Base-by-base conservation (phyloP, 2,888 invertebrate species). In the Silvanus unidentatus region DNA sequence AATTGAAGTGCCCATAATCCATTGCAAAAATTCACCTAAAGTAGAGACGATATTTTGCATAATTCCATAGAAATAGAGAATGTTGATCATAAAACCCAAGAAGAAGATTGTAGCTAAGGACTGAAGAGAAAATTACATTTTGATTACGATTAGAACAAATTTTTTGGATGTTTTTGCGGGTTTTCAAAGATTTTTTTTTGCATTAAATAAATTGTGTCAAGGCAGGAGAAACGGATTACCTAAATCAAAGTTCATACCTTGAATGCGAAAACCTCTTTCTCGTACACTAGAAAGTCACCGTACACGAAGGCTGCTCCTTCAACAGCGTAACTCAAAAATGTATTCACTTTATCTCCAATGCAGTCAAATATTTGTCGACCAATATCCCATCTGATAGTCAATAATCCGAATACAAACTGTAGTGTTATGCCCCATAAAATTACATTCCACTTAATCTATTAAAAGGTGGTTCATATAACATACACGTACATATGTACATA, bases 61-160 rank as follows among this genome's bases (percentile, higher is more conserved):
- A 0, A 84, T 78, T 1, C 95, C 95, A 70, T 85, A 77, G 73
- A 88, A 92, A 74, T 93, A 95, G 27, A 97, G 72, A 1, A 97
- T 81, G 58, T 92, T 88, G 16, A 96, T 88, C 53, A 88, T 74
- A 73, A 95, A 91, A 63, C 92, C 89, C 71, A 98, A 88, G 80
- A 96, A 97, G 73, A 90, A 91, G 42, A 98, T 88, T 12, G 94
- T 90, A 0, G 95, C 87, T 32, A 97, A 75, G 0, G 83, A 82
- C 88, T 88, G 71, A 22, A 71, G 22, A 15, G 8, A 38, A n/a
- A n/a, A n/a, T 11, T 35, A 6, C 9, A 13, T 37, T 22, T 22
- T 22, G 8, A 22, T 22, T 22, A 22, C 8, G 4, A 22, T 22
- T 8, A 22, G 8, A 22, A 3, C 22, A 22, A 22, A 22, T 3